A percentile compares a stretch with the other conserved stretches of the same genome.
phyloP scores from a whole-genome alignment of 2,113 vertebrate species.

The Microcebus tavaratra region DNA sequence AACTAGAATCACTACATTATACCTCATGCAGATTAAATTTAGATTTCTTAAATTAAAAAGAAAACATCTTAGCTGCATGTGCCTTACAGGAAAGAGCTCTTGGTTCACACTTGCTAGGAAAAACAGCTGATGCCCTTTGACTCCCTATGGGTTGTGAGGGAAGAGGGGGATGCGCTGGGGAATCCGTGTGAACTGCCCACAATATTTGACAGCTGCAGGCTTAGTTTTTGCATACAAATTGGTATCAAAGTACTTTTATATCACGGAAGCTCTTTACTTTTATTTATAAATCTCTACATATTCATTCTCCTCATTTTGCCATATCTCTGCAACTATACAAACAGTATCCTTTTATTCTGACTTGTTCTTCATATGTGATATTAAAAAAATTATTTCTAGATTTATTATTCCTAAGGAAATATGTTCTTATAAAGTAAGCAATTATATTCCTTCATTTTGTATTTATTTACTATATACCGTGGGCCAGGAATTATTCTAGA shows the following conservation, averaged over 20 bases:
- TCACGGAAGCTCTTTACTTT: not conserved
- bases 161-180: not conserved
- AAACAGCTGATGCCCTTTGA: not conserved
- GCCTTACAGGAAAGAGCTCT: constrained; percentile 5
- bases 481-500: not conserved
- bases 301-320: not conserved
- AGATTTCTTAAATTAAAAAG: constrained; percentile 30
- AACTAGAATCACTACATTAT: not conserved
- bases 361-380: not conserved
- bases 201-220: not conserved
- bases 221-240: not conserved
- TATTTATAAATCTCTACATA: not conserved
- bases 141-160: not conserved
- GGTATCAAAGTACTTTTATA: not conserved
- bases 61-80: not conserved
- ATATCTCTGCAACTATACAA: not conserved
- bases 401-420: not conserved
- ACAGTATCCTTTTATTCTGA: not conserved
- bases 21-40: constrained; percentile 16
- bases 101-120: constrained; percentile 49
- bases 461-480: not conserved
- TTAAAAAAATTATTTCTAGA: not conserved
- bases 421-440: not conserved
- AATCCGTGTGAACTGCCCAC: not conserved
- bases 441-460: not conserved